These are phyloP conservation scores for Rhabdophis nuchalis DNA, from an alignment of 2,797 vertebrate genomes.

Conservation along the genomic window DNA sequence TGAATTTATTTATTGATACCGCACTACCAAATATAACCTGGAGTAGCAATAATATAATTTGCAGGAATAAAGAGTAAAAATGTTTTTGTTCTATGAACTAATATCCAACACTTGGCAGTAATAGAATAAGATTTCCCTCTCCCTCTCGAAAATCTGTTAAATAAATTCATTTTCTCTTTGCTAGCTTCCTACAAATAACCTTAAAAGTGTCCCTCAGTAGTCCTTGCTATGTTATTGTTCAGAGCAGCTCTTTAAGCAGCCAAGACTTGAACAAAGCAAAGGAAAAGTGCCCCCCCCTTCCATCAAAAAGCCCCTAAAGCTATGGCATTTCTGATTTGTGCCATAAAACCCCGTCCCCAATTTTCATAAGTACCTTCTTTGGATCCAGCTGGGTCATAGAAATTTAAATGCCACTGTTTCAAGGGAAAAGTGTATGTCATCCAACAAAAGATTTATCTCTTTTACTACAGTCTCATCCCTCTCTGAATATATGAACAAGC, in stretches of 20 bases:
- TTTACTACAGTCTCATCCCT: slow-evolving; percentile 64
- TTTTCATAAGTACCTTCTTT: slow-evolving; percentile 38
- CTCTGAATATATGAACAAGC: slow-evolving; percentile 53
- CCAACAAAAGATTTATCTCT: slow-evolving; percentile 66
- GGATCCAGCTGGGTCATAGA: slow-evolving; percentile 57
- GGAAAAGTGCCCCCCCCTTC: slow-evolving; percentile 29
- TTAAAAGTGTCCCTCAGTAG: rapidly evolving
- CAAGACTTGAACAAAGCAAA: slow-evolving; percentile 31
- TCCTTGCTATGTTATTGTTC: slow-evolving; percentile 47
- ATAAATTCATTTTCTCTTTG: slow-evolving; percentile 56
- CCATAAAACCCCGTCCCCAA: slow-evolving; percentile 20
- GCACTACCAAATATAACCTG: neutral
- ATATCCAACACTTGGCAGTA: neutral
- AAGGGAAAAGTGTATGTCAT: slow-evolving; percentile 58
- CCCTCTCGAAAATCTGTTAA: slow-evolving; percentile 53
- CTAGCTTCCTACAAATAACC: slow-evolving; percentile 34
- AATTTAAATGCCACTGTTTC: slow-evolving; percentile 55
- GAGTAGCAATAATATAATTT: neutral
- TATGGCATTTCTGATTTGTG: slow-evolving; percentile 49
- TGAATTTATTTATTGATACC: neutral
- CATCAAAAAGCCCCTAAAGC: neutral
- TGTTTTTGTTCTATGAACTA: neutral
- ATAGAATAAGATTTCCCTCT: neutral
- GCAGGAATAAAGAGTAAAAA: neutral
- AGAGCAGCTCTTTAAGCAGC: slow-evolving; percentile 47